A percentile compares a stretch with the other conserved stretches of the same genome.
Conservation (phyloP, 2,797 vertebrate species). For the Sebastes minor region DNA sequence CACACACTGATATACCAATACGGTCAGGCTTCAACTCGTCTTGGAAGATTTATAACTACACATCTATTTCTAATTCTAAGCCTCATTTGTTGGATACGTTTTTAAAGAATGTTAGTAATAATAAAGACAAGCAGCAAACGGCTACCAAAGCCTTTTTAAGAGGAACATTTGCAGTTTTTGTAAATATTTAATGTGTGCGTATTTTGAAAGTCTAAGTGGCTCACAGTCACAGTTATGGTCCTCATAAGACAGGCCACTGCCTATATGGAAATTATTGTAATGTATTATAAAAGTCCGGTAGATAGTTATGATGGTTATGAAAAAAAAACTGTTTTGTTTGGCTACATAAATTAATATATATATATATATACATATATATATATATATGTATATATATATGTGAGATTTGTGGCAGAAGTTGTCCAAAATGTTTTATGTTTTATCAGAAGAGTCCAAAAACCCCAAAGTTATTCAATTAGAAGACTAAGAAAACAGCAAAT, state of each 20-base stretch:
- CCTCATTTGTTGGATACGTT: background rate
- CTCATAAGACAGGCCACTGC: background rate
- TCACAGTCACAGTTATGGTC: background rate
- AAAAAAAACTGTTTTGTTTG: background rate
- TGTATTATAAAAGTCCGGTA: background rate
- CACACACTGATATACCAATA: conserved; percentile 15
- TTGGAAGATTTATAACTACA: conserved; percentile 1
- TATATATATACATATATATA: no score
- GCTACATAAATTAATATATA: background rate
- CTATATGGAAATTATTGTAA: conserved; percentile 6
- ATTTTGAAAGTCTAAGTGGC: conserved; percentile 13
- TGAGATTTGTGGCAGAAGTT: no score
- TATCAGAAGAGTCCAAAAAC: background rate
- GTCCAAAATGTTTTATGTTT: background rate
- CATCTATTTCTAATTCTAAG: conserved; percentile 29
- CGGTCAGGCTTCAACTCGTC: background rate
- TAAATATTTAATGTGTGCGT: background rate
- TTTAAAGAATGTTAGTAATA: background rate
- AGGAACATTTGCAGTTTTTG: background rate
- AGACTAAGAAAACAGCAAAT: background rate
- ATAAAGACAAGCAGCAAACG: background rate
- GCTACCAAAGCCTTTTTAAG: background rate
- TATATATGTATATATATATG: no score
- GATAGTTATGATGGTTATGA: background rate
- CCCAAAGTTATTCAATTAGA: background rate